These are phyloP conservation scores for Cebus imitator DNA, from an alignment of 2,113 vertebrate species.

Conservation along the genomic window DNA sequence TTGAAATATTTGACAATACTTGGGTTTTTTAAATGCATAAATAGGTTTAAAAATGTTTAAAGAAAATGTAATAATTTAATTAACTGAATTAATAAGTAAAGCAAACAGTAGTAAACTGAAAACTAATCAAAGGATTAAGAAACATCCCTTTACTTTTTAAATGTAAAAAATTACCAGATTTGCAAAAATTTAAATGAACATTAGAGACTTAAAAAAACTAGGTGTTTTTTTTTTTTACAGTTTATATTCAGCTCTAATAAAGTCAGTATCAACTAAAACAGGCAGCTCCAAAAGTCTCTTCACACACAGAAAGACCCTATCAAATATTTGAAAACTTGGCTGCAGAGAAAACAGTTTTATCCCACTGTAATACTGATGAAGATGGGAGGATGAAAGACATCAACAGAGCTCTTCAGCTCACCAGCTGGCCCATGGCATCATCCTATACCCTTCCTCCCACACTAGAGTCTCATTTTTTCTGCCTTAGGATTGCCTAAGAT, in stretches of 20 bases:
- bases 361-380: neutral
- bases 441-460: neutral
- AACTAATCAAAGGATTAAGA: constrained; percentile 1
- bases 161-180: neutral
- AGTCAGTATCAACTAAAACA: constrained; percentile 28
- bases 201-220: neutral
- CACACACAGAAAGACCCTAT: neutral
- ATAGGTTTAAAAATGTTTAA: neutral
- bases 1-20: neutral
- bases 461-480: neutral
- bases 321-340: neutral
- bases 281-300: neutral
- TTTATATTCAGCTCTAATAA: neutral
- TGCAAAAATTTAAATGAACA: neutral
- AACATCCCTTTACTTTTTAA: neutral
- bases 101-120: neutral
- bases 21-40: neutral
- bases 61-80: neutral
- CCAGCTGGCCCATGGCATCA: neutral
- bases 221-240: neutral
- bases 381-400: neutral
- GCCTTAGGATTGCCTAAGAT: neutral
- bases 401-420: fast-evolving
- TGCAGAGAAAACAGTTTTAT: neutral
- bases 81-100: neutral